Base-by-base conservation (phyloP, 2,797 vertebrate genomes). In the Cygnus olor region DNA sequence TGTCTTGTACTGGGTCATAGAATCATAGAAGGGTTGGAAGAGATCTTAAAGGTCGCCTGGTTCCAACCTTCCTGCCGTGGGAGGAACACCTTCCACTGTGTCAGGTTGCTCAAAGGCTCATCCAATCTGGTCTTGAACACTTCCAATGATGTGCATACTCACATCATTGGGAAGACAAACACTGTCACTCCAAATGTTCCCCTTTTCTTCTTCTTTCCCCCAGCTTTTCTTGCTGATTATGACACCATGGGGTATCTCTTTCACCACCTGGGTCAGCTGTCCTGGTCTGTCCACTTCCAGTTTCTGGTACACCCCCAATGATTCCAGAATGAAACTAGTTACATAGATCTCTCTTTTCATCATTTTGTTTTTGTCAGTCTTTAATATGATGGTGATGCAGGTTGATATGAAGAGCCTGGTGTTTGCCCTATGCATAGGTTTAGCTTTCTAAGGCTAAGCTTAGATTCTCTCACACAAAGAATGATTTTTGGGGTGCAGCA, bases 371-470 rank as follows among this genome's bases (percentile, higher is more conserved):
- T 88, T 80, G 45, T 14, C 22, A 65, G 34, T 22, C 32, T 69
- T 82, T n/a, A 70, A 42, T 30, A 12, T 4, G 27, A 24, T n/a
- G 32, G 18, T n/a, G 40, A 1, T 32, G 38, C 0, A 0, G 6
- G 53, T 34, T 56, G 9, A 13, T 85, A n/a, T 63, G 34, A 85
- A 82, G 25, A 83, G 9, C 22, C 42, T n/a, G 36, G 4, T 32
- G 9, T 58, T 14, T 44, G 27, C 13, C 45, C 27, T 61, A 3
- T 14, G 3, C 34, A 14, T 19, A 47, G 28, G 8, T 12, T 76
- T 65, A 32, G 10, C 14, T 71, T 15, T 71, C 28, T 83, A 28
- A 30, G 14, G 34, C 4, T 20, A 70, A 65, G 78, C 32, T 54
- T 11, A 30, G 30, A 60, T 69, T 80, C 87, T 58, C 25, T 77